Percentiles rank a stretch among this genome's conserved stretches.
Evolutionary conservation across 2,113 vertebrate genomes (phyloP).

Genomic region (Ariopsis seemanni): DNA sequence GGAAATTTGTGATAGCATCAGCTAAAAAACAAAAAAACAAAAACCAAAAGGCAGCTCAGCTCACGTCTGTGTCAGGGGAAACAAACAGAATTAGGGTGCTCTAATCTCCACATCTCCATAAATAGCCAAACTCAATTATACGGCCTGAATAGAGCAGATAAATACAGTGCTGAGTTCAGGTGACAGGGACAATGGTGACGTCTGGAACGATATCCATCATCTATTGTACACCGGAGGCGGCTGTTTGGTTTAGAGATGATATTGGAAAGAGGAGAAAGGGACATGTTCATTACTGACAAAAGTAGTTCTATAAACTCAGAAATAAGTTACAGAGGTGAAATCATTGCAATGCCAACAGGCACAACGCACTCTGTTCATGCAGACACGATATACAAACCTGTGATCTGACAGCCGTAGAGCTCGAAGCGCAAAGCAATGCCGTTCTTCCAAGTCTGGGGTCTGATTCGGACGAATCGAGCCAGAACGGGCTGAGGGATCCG

Average conservation of each 20-base stretch:
- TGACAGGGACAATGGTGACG: slow-evolving; percentile 42
- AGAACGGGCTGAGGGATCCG: slow-evolving; percentile 88
- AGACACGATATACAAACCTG: slow-evolving; percentile 72
- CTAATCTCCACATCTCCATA: slow-evolving; percentile 53
- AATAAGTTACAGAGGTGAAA: background rate
- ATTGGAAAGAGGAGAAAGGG: slow-evolving; percentile 48
- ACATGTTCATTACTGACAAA: background rate
- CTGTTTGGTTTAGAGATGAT: slow-evolving; percentile 6
- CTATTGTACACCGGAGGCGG: slow-evolving; percentile 11
- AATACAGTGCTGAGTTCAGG: slow-evolving; percentile 43
- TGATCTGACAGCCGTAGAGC: slow-evolving; percentile 94
- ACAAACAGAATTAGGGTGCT: slow-evolving; percentile 50
- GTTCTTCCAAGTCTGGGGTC: slow-evolving; percentile 89
- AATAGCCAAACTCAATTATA: slow-evolving; percentile 54
- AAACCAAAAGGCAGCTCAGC: slow-evolving; percentile 19
- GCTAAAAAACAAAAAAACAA: slow-evolving; percentile 35
- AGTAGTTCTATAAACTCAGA: background rate
- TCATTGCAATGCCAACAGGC: background rate
- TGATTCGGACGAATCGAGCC: slow-evolving; percentile 88
- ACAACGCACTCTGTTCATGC: background rate
- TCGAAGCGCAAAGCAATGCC: slow-evolving; percentile 93
- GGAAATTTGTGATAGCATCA: slow-evolving; percentile 45
- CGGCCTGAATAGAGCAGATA: slow-evolving; percentile 44
- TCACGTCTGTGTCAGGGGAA: slow-evolving; percentile 42
- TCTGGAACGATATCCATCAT: slow-evolving; percentile 38